Percentiles rank a stretch among this genome's conserved stretches.
Conservation (phyloP, 2,888 invertebrate species). For the Sycophila texana region DNA sequence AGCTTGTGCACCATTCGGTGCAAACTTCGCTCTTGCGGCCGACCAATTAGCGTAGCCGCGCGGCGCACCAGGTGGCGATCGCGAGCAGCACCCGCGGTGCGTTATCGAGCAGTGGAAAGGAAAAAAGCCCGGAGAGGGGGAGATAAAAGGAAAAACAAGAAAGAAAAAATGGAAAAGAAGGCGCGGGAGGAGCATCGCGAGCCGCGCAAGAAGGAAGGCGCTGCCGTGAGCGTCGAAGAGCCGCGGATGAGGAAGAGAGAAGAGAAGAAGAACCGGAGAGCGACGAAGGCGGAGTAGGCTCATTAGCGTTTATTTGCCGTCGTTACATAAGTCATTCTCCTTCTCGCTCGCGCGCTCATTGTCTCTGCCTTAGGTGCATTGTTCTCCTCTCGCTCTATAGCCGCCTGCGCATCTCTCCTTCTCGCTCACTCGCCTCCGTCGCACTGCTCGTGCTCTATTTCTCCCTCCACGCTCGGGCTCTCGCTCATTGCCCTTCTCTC, state of each 20-base stretch:
- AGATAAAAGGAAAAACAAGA: background rate
- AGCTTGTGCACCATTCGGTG: too few relatives aligned
- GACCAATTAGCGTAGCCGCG: too few relatives aligned
- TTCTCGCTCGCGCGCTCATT: conserved; percentile 21
- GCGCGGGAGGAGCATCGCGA: background rate
- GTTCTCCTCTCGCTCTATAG: conserved; percentile 33
- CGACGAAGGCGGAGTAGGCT: conserved; percentile 68
- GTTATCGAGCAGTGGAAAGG: conserved; percentile 25
- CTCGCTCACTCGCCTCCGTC: conserved; percentile 22
- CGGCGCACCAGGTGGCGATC: too few relatives aligned
- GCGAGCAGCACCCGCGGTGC: too few relatives aligned
- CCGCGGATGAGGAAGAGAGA: conserved; percentile 2
- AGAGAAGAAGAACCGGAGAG: conserved; percentile 49
- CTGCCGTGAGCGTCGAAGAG: background rate
- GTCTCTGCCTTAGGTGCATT: conserved; percentile 24
- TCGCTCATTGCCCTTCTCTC: conserved; percentile 1
- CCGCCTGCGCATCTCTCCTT: conserved; percentile 43
- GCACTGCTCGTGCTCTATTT: background rate
- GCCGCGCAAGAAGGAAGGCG: background rate
- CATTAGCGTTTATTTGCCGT: conserved; percentile 75
- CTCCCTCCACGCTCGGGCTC: background rate
- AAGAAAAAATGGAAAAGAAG: background rate
- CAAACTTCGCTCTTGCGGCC: too few relatives aligned
- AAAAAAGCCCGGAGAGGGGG: background rate
- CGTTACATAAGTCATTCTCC: conserved; percentile 72